A percentile compares a stretch with the other conserved stretches of the same genome.
Evolutionary conservation across 2,797 vertebrate genomes (phyloP).

Genomic region (Myripristis murdjan): DNA sequence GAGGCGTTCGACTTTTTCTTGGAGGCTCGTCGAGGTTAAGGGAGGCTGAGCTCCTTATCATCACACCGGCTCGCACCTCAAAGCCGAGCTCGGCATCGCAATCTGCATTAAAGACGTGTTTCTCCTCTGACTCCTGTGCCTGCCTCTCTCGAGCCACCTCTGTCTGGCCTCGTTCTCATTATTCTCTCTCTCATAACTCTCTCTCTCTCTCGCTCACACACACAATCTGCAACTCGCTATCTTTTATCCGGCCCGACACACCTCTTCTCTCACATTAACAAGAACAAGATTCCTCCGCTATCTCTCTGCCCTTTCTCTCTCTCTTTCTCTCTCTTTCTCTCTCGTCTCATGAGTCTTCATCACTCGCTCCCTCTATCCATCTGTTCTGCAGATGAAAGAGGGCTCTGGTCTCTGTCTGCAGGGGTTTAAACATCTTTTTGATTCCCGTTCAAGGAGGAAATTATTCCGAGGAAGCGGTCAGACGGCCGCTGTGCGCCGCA

Average conservation of each 20-base stretch:
- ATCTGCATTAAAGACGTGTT: slow-evolving; percentile 41
- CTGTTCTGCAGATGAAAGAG: slow-evolving; percentile 65
- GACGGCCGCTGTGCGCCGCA: slow-evolving; percentile 35
- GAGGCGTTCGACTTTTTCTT: slow-evolving; percentile 1
- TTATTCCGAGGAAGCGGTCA: slow-evolving; percentile 29
- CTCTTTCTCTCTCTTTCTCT: background rate
- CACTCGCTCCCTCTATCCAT: slow-evolving; percentile 38
- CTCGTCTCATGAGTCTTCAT: slow-evolving; percentile 37
- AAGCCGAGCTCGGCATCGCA: slow-evolving; percentile 27
- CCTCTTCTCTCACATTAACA: slow-evolving; percentile 32
- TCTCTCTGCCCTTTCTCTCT: background rate
- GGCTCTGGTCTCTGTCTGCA: slow-evolving; percentile 59
- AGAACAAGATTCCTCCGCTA: slow-evolving; percentile 29
- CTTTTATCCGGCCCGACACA: slow-evolving; percentile 36
- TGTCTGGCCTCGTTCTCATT: slow-evolving; percentile 27
- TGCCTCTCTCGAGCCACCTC: slow-evolving; percentile 13
- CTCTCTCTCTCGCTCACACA: background rate
- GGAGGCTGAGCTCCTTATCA: slow-evolving; percentile 24
- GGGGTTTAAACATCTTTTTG: slow-evolving; percentile 64
- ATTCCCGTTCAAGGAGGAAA: slow-evolving; percentile 54
- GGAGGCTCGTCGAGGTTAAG: slow-evolving; percentile 13
- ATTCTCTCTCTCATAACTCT: slow-evolving; percentile 21
- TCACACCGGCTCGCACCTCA: slow-evolving; percentile 30
- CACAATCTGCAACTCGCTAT: slow-evolving; percentile 47
- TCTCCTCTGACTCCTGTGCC: slow-evolving; percentile 11